These are phyloP conservation scores for Ormyrus nitidulus DNA, from an alignment of 2,888 invertebrate species.

Conservation along the genomic window DNA sequence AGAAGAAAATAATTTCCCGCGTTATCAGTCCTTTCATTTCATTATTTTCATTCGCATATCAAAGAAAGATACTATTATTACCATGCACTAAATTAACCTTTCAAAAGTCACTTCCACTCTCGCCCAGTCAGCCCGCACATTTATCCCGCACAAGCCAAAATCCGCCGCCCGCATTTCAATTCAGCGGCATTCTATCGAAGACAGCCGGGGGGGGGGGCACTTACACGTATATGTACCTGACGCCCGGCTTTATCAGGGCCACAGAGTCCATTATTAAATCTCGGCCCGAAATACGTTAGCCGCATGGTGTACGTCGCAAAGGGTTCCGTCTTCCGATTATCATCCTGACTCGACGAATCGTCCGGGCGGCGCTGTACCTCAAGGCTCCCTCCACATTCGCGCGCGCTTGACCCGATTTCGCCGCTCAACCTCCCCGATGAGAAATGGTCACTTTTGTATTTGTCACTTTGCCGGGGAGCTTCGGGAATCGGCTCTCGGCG, in stretches of 20 bases:
- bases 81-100: too few relatives aligned
- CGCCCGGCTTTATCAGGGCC: not conserved
- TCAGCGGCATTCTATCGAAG: too few relatives aligned
- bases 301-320: not conserved
- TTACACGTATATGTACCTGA: not conserved
- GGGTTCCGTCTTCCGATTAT: not conserved
- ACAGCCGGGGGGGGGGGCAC: too few relatives aligned
- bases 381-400: not conserved
- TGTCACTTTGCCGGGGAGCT: conserved; percentile 30
- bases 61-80: too few relatives aligned
- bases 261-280: not conserved
- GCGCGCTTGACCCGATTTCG: conserved; percentile 52
- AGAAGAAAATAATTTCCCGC: too few relatives aligned
- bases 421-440: conserved; percentile 47
- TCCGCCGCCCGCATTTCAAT: too few relatives aligned
- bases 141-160: too few relatives aligned
- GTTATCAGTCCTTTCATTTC: too few relatives aligned
- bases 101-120: too few relatives aligned
- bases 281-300: too few relatives aligned
- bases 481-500: not conserved
- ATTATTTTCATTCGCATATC: too few relatives aligned
- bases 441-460: conserved; percentile 55
- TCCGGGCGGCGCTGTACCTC: not conserved
- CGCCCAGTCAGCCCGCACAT: too few relatives aligned
- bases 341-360: conserved; percentile 31